A percentile compares a stretch with the other conserved stretches of the same genome.
Conservation (phyloP, 2,888 invertebrate genomes). For the Pegoplata infirma region DNA sequence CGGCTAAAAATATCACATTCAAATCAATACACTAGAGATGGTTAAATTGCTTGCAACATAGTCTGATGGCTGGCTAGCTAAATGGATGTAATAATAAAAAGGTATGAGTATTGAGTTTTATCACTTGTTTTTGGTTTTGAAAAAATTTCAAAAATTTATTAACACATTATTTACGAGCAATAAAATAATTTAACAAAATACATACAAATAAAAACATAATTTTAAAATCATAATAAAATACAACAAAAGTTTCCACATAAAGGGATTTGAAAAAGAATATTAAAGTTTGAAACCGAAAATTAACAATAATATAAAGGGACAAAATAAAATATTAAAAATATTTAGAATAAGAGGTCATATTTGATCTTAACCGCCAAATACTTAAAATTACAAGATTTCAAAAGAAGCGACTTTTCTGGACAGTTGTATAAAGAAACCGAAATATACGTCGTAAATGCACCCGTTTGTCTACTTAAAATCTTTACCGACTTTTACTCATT, state of each 20-base stretch:
- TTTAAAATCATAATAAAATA: conserved; percentile 43
- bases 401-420: conserved; percentile 15
- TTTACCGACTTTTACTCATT: neutral
- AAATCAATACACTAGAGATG: conserved; percentile 50
- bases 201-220: neutral
- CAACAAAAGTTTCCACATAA: conserved; percentile 7
- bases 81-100: conserved; percentile 31
- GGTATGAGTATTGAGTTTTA: conserved; percentile 39
- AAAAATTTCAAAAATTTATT: conserved; percentile 48
- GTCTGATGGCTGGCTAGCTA: neutral
- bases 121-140: conserved; percentile 30
- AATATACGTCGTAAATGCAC: conserved; percentile 15
- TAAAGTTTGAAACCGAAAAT: too few relatives aligned
- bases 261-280: neutral
- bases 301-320: neutral
- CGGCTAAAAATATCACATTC: conserved; percentile 41
- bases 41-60: conserved; percentile 15
- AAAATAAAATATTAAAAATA: conserved; percentile 8
- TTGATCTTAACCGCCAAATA: conserved; percentile 29
- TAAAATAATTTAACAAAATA: conserved; percentile 47
- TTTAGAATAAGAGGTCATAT: conserved; percentile 25
- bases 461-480: conserved; percentile 40
- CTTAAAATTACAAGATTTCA: conserved; percentile 24
- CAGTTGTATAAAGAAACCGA: neutral
- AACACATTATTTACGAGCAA: conserved; percentile 57